Evolutionary conservation across 2,888 invertebrate genomes (phyloP).

Genomic region (Halictus ligatus): DNA sequence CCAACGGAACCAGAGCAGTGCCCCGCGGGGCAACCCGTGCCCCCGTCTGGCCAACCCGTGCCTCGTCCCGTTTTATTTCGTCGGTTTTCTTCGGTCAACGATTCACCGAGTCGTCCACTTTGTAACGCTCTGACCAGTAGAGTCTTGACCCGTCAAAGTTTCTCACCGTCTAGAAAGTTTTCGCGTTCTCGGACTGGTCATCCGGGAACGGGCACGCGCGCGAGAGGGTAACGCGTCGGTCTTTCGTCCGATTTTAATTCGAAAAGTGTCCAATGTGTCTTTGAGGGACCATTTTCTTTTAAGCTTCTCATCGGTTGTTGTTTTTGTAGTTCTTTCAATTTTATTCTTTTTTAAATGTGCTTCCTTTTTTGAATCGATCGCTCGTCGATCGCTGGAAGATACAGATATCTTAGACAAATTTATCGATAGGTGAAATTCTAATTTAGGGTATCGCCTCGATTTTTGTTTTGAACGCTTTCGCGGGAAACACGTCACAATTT

Average conservation of each 20-base stretch:
- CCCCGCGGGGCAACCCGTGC: neutral
- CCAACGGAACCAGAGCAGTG: neutral
- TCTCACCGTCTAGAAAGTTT: neutral
- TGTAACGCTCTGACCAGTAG: conserved; percentile 28
- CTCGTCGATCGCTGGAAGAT: neutral
- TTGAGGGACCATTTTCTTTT: neutral
- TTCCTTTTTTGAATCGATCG: neutral
- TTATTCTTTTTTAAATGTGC: neutral
- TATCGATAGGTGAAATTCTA: conserved; percentile 14
- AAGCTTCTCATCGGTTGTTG: neutral
- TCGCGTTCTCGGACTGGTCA: neutral
- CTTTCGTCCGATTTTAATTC: neutral
- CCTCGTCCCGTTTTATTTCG: neutral
- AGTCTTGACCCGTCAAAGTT: conserved; percentile 1
- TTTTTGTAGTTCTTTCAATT: neutral
- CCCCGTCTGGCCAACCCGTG: neutral
- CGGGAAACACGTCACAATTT: neutral
- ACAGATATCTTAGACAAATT: neutral
- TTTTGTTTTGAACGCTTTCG: conserved; percentile 38
- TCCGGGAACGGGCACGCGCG: neutral
- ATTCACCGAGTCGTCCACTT: conserved; percentile 18
- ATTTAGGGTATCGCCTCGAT: conserved; percentile 9
- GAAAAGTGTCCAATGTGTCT: neutral
- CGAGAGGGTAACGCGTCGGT: neutral
- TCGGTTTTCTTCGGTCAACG: conserved; percentile 16